Percentiles rank a stretch among this genome's conserved stretches.
Conservation (phyloP, 2,113 vertebrate genomes). For the Aythya baeri region DNA sequence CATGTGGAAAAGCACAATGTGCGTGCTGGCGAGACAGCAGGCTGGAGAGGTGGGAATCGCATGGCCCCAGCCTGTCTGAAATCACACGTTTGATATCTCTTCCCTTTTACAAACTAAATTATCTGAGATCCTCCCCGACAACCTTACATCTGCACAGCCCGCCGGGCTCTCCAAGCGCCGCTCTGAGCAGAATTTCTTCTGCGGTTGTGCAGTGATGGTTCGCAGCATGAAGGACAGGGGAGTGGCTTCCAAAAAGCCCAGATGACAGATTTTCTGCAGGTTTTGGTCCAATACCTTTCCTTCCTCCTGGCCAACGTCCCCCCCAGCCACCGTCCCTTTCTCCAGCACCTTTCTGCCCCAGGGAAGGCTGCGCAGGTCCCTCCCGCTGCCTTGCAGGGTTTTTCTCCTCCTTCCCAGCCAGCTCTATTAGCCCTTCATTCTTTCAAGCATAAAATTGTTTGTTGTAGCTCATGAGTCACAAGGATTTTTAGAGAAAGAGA, state of each 20-base stretch:
- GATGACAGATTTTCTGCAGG: neutral
- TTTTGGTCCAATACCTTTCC: neutral
- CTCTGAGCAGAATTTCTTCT: neutral
- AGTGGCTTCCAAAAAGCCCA: neutral
- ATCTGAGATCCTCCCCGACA: neutral
- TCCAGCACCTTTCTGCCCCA: neutral
- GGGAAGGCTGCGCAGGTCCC: neutral
- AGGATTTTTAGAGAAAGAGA: conserved; percentile 47
- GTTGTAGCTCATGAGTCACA: conserved; percentile 57
- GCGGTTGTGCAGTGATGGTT: neutral
- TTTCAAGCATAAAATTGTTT: conserved; percentile 55
- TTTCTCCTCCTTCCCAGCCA: neutral
- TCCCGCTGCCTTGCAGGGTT: neutral
- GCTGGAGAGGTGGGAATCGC: neutral
- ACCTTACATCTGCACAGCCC: neutral
- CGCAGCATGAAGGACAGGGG: neutral
- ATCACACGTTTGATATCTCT: neutral
- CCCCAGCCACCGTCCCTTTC: neutral
- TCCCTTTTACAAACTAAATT: neutral
- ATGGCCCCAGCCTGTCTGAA: neutral
- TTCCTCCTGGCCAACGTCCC: too few relatives aligned
- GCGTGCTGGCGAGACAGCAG: fast-evolving
- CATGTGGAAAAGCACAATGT: fast-evolving
- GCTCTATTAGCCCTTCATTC: conserved; percentile 6
- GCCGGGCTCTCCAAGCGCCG: fast-evolving